Evolutionary conservation across 2,888 invertebrate species (phyloP).

Genomic region (Trachelus iudaicus): DNA sequence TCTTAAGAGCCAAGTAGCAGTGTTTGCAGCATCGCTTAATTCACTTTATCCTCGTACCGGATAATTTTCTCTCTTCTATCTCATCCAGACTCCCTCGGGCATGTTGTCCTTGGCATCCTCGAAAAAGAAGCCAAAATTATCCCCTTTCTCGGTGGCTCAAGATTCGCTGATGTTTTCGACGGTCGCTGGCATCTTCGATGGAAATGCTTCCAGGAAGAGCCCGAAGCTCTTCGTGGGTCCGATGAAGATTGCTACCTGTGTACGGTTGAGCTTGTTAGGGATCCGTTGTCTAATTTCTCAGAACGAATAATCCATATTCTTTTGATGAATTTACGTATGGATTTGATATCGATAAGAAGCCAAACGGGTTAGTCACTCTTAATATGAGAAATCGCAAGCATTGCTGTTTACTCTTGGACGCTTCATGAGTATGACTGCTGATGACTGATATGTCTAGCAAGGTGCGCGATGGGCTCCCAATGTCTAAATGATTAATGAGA

Average conservation of each 20-base stretch:
- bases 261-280: neutral
- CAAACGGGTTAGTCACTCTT: neutral
- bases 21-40: neutral
- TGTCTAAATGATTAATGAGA: slow-evolving; percentile 50
- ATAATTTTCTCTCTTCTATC: neutral
- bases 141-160: neutral
- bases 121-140: neutral
- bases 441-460: neutral
- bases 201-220: neutral
- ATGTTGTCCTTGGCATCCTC: neutral
- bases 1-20: neutral
- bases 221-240: neutral
- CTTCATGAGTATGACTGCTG: neutral
- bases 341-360: neutral
- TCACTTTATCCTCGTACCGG: neutral
- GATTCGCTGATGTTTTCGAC: neutral
- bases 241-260: neutral
- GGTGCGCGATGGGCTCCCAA: slow-evolving; percentile 29
- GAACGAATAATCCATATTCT: neutral
- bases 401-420: neutral
- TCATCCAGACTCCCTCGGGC: neutral
- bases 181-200: neutral
- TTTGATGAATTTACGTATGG: neutral
- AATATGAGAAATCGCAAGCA: neutral
- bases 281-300: neutral